A percentile compares a stretch with the other conserved stretches of the same genome.
Conservation (phyloP, 2,888 invertebrate genomes). For the Elgonia sp. region DNA sequence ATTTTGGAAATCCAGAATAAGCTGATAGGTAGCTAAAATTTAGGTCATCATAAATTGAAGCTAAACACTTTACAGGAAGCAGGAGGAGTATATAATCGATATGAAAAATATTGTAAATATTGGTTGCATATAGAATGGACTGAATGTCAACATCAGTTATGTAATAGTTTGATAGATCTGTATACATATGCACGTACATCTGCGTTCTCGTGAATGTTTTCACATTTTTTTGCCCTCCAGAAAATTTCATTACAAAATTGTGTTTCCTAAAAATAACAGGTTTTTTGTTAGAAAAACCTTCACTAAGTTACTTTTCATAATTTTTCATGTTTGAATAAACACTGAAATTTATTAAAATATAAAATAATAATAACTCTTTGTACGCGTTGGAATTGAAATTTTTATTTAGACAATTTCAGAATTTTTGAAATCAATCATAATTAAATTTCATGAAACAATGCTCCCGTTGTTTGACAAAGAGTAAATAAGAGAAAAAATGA, state of each 20-base stretch:
- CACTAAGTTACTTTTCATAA: too few species aligned
- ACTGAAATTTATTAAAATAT: background rate
- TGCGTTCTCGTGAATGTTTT: background rate
- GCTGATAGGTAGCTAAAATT: background rate
- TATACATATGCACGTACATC: background rate
- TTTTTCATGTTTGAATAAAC: too few species aligned
- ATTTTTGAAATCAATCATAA: background rate
- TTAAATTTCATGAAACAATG: constrained; percentile 6
- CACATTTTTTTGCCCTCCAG: background rate
- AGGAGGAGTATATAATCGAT: background rate
- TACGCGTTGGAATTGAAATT: background rate
- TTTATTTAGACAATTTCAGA: background rate
- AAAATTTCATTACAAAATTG: too few species aligned
- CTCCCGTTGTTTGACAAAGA: background rate
- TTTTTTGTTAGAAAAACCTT: too few species aligned
- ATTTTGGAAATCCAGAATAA: too few species aligned
- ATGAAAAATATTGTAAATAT: background rate
- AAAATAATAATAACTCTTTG: background rate
- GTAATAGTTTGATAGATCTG: background rate
- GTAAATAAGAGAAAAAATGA: background rate
- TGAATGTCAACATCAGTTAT: constrained; percentile 5
- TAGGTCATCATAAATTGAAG: constrained; percentile 3
- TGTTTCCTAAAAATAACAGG: too few species aligned
- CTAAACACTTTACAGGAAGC: background rate
- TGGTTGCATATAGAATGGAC: background rate